Conservation (phyloP, 2,113 vertebrate species). For the Turdus rufiventris region DNA sequence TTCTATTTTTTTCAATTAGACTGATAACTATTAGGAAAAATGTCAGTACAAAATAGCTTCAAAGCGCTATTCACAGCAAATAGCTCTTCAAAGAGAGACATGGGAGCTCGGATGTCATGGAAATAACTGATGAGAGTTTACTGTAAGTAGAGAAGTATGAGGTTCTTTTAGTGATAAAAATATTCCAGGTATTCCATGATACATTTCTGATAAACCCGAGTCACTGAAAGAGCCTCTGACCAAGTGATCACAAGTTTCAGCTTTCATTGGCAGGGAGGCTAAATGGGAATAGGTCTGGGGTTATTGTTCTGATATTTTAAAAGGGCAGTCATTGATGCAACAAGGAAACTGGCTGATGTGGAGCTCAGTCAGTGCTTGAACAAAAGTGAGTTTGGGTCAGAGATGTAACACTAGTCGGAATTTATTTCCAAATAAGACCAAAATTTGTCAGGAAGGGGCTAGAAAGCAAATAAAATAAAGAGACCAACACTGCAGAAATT, state of each 20-base stretch:
- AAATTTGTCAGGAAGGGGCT: neutral
- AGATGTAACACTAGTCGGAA: neutral
- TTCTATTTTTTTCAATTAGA: neutral
- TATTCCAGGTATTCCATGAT: neutral
- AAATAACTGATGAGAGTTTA: neutral
- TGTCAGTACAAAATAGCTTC: neutral
- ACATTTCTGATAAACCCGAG: neutral
- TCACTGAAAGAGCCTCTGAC: neutral
- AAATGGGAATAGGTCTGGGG: neutral
- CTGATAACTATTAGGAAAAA: neutral
- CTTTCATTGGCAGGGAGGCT: neutral
- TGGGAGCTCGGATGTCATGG: neutral
- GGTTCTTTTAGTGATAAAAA: neutral
- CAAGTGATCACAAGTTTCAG: neutral
- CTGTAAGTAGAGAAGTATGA: neutral
- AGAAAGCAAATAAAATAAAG: neutral
- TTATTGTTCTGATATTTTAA: neutral
- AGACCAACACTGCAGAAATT: neutral
- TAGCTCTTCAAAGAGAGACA: neutral
- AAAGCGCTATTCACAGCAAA: neutral
- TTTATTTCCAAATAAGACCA: neutral
- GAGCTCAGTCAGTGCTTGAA: neutral
- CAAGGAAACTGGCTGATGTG: neutral
- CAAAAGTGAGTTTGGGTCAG: neutral
- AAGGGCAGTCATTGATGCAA: neutral